Evolutionary conservation across 2,113 vertebrate species (phyloP).

Genomic region (Burhinus bistriatus): DNA sequence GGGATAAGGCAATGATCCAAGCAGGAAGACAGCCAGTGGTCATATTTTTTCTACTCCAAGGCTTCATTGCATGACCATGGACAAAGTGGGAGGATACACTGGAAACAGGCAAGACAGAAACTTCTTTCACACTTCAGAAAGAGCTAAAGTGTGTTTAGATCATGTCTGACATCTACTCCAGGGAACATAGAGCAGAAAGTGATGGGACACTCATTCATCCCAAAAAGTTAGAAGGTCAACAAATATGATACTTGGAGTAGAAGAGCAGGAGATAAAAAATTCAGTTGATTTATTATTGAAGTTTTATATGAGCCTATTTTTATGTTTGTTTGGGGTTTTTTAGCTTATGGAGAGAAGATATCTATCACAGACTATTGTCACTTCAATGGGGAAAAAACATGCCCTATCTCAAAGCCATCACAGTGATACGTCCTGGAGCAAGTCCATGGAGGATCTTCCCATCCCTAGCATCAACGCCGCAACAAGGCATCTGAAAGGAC

Average conservation of each 20-base stretch:
- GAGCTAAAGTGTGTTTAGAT: neutral
- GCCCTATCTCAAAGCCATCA: neutral
- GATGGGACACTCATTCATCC: neutral
- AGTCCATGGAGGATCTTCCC: slow-evolving; percentile 65
- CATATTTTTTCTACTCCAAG: neutral
- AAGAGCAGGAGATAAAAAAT: neutral
- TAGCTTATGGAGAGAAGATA: slow-evolving; percentile 19
- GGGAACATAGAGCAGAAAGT: neutral
- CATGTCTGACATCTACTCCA: neutral
- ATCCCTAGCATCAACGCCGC: neutral
- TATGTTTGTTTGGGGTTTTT: neutral
- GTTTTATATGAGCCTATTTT: neutral
- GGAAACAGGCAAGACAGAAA: neutral
- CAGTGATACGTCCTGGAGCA: slow-evolving; percentile 30
- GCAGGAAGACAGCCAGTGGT: neutral
- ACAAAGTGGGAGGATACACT: neutral
- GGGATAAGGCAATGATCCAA: neutral
- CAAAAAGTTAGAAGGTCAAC: neutral
- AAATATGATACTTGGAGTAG: neutral
- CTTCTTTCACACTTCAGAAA: neutral
- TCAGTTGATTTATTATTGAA: neutral
- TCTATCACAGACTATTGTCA: neutral
- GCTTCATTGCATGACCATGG: neutral
- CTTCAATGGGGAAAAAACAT: neutral
- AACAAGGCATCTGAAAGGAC: neutral